phyloP scores from a whole-genome alignment of 2,888 invertebrate genomes.

The Nephrotoma guestfalica region DNA sequence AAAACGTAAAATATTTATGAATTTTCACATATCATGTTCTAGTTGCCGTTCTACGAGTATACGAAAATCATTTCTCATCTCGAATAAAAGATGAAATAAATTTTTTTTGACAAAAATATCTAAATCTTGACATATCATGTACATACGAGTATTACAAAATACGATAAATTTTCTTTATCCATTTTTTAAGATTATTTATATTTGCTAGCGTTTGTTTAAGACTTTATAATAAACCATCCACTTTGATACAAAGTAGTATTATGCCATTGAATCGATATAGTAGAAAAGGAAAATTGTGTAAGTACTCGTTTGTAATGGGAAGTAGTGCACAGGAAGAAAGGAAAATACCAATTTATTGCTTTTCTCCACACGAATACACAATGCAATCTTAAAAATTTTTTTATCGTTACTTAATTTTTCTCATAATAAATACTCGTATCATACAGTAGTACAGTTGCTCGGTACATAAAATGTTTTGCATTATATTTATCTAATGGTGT shows the following conservation, averaged over 20 bases:
- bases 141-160: neutral
- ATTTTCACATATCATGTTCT: neutral
- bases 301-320: neutral
- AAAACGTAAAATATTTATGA: neutral
- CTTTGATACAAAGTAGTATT: neutral
- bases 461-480: no score
- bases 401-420: neutral
- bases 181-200: neutral
- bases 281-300: neutral
- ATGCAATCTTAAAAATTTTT: neutral
- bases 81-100: neutral
- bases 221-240: neutral
- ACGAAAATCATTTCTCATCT: neutral
- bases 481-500: no score
- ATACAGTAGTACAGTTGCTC: no score
- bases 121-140: neutral
- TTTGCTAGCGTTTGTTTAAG: neutral
- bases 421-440: no score
- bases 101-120: neutral
- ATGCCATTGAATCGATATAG: neutral
- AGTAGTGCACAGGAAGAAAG: neutral
- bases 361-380: neutral
- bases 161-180: neutral
- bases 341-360: neutral
- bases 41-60: neutral